Base-by-base conservation (phyloP, 2,888 invertebrate genomes). In the Ochropacha duplaris region DNA sequence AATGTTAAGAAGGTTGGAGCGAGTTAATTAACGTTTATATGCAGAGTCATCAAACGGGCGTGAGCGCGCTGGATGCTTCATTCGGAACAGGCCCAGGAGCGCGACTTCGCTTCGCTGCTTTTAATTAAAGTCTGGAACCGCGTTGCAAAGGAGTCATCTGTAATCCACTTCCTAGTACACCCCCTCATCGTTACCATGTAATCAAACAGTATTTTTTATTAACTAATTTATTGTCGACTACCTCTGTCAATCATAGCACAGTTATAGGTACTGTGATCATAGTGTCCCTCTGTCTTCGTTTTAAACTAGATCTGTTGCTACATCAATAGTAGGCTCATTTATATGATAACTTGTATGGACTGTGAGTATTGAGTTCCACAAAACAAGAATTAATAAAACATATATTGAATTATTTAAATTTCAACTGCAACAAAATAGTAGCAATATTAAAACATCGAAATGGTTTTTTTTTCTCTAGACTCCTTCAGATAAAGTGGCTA, bases 11-110 rank as follows among this genome's bases (percentile, higher is more conserved):
- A 70, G 66, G 71, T 76, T 82, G 79, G 74, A 82, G 80, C 78
- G 76, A 79, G 83, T 86, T 86, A 86, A 86, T 87, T 84, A 86
- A 81, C 81, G 78, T 81, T 86, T 84, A 84, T 81, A 84, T 81
- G 83, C 78, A 65, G 74, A 84, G 81, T 86, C 85, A 86, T 87
- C 80, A 79, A 80, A 76, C 79, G 73, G 76, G 75, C 75, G 75
- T 78, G 71, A 73, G 72, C 69, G 67, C 69, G 19, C 44, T 44
- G 2, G 44, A 69, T 70, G 68, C 68, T 69, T 61, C n/a, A n/a
- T n/a, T n/a, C 76, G 66, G 68, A 71, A 72, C 72, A 71, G 72
- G 72, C 74, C 72, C 76, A 77, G 72, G 67, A 76, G 69, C 74
- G 72, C 78, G 74, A 77, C 75, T 75, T 68, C 73, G 67, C 76